phyloP scores from a whole-genome alignment of 2,888 invertebrate genomes.

The Sphecodes monilicornis region DNA sequence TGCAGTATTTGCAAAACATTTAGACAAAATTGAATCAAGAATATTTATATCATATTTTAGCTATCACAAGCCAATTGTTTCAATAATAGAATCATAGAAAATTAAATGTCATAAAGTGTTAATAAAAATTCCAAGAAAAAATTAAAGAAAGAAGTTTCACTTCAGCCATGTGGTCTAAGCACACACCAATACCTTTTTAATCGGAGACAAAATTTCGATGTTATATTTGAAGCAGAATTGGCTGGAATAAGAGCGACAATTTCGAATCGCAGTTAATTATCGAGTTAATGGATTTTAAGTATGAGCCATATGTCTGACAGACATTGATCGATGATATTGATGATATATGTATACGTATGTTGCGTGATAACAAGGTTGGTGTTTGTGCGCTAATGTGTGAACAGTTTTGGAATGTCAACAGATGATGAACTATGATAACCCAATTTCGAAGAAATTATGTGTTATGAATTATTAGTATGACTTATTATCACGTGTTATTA shows the following conservation, averaged over 20 bases:
- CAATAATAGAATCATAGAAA: too few relatives aligned
- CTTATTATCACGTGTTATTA: neutral
- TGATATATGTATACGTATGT: neutral
- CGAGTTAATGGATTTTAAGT: constrained; percentile 4
- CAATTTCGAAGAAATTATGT: neutral
- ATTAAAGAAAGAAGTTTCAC: too few relatives aligned
- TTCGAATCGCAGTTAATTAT: neutral
- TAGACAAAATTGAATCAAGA: too few relatives aligned
- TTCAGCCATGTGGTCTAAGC: too few relatives aligned
- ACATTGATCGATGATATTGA: constrained; percentile 8
- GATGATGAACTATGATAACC: neutral
- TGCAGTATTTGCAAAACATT: too few relatives aligned
- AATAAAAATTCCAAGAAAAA: too few relatives aligned
- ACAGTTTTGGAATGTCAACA: neutral
- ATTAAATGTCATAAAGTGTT: too few relatives aligned
- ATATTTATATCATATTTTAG: too few relatives aligned
- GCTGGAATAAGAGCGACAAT: neutral
- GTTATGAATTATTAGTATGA: neutral
- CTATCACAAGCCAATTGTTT: too few relatives aligned
- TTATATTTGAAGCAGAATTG: neutral
- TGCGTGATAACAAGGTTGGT: neutral
- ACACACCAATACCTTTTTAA: too few relatives aligned
- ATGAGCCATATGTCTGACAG: neutral
- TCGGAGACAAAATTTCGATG: neutral
- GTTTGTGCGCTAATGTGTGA: constrained; percentile 1